Percentiles rank a stretch among this genome's conserved stretches.
Conservation (phyloP, 2,113 vertebrate genomes). For the Chloroceryle aenea region DNA sequence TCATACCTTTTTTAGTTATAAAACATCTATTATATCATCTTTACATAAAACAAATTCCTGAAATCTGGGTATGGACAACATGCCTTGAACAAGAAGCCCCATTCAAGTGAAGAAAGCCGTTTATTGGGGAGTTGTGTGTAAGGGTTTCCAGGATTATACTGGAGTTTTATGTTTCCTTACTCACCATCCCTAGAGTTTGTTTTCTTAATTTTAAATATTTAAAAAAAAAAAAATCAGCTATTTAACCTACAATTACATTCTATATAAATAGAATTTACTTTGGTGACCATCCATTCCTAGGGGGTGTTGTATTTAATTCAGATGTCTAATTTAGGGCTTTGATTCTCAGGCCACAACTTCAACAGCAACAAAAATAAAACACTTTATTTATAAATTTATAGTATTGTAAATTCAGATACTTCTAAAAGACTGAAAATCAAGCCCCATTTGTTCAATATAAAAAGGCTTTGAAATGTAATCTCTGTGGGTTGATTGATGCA, state of each 20-base stretch:
- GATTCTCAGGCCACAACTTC: slow-evolving; percentile 24
- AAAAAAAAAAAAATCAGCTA: slow-evolving; percentile 60
- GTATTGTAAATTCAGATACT: slow-evolving; percentile 44
- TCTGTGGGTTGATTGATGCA: slow-evolving; percentile 42
- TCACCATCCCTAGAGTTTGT: neutral
- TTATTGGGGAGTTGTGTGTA: neutral
- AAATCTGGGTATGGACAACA: neutral
- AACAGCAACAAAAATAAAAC: slow-evolving; percentile 45
- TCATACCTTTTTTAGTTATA: neutral
- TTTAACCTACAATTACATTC: slow-evolving; percentile 21
- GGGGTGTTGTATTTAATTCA: slow-evolving; percentile 61
- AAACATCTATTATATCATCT: neutral
- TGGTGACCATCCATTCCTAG: slow-evolving; percentile 53
- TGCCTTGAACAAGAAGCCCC: neutral
- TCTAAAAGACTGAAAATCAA: slow-evolving; percentile 60
- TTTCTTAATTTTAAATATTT: slow-evolving; percentile 63
- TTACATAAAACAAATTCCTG: neutral
- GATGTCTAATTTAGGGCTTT: slow-evolving; percentile 51
- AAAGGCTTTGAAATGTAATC: slow-evolving; percentile 44
- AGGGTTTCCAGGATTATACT: neutral
- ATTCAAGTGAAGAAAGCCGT: neutral
- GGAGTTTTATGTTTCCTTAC: neutral
- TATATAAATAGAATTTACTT: slow-evolving; percentile 60
- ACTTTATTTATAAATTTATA: slow-evolving; percentile 61
- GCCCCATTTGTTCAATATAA: slow-evolving; percentile 55